Conservation (phyloP, 2,113 vertebrate genomes). For the Notarius quadriscutis region DNA sequence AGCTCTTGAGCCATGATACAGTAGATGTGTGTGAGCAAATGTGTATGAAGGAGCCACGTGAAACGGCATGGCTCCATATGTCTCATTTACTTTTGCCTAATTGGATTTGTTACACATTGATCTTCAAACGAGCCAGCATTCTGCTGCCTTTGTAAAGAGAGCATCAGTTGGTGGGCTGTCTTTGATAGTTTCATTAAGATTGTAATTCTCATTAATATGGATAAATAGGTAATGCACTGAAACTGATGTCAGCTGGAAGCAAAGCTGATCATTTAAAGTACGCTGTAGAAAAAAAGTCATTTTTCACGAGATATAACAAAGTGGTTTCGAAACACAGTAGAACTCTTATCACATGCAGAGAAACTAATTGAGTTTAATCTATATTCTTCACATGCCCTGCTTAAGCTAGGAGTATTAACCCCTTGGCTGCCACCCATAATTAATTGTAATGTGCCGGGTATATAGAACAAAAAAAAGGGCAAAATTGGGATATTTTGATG, state of each 20-base stretch:
- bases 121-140: constrained; percentile 71
- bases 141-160: constrained; percentile 59
- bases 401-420: background rate
- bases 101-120: constrained; percentile 76
- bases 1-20: constrained; percentile 49
- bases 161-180: constrained; percentile 68
- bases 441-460: too few relatives aligned
- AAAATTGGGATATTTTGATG: too few relatives aligned
- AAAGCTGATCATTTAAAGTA: constrained; percentile 72
- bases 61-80: constrained; percentile 66
- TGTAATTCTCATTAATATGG: constrained; percentile 79
- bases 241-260: constrained; percentile 65
- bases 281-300: constrained; percentile 57
- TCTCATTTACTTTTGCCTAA: constrained; percentile 70
- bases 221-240: constrained; percentile 66
- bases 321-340: constrained; percentile 61
- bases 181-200: constrained; percentile 79
- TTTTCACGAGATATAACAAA: constrained; percentile 64
- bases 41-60: constrained; percentile 57
- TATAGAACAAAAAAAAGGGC: too few relatives aligned
- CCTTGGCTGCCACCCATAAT: too few relatives aligned
- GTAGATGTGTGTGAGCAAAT: constrained; percentile 52
- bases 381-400: constrained; percentile 45
- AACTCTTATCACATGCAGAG: constrained; percentile 45
- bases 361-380: constrained; percentile 58